Conservation (phyloP, 2,113 vertebrate species). For the Xiphophorus maculatus region DNA sequence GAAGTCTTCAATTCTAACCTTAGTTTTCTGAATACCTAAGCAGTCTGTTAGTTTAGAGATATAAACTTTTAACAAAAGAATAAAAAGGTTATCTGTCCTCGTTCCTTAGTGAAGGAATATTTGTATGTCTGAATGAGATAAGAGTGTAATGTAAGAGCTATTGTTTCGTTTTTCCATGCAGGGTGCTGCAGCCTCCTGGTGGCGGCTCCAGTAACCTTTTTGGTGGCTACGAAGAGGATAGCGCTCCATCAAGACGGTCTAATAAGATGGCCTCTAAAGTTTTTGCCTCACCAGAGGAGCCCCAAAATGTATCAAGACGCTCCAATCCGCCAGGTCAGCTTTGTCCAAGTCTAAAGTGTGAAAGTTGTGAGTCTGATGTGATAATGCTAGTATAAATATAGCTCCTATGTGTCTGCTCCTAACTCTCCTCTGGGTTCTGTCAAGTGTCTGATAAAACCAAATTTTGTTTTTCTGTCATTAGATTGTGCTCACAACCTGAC, state of each 20-base stretch:
- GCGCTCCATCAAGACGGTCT: slow-evolving; percentile 76
- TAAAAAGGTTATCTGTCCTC: not conserved
- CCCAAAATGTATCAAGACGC: slow-evolving; percentile 83
- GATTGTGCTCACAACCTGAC: not conserved
- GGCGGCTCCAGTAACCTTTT: slow-evolving; percentile 89
- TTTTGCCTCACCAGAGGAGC: slow-evolving; percentile 85
- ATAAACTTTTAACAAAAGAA: not conserved
- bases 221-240: slow-evolving; percentile 83
- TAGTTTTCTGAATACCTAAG: too few relatives aligned
- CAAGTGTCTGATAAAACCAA: slow-evolving; percentile 1
- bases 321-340: slow-evolving; percentile 92
- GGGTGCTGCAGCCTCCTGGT: slow-evolving; percentile 89
- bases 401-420: not conserved
- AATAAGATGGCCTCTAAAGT: slow-evolving; percentile 91
- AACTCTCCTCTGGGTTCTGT: slow-evolving; percentile 16
- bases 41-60: not conserved
- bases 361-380: slow-evolving; percentile 35
- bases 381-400: slow-evolving; percentile 12
- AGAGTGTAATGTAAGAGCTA: not conserved
- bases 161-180: slow-evolving; percentile 40
- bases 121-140: not conserved
- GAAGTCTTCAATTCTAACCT: too few relatives aligned
- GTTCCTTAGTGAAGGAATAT: not conserved
- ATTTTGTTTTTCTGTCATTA: not conserved
- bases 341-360: slow-evolving; percentile 34